Evolutionary conservation across 2,888 invertebrate species (phyloP).

Genomic region (Drosophila eohydei): DNA sequence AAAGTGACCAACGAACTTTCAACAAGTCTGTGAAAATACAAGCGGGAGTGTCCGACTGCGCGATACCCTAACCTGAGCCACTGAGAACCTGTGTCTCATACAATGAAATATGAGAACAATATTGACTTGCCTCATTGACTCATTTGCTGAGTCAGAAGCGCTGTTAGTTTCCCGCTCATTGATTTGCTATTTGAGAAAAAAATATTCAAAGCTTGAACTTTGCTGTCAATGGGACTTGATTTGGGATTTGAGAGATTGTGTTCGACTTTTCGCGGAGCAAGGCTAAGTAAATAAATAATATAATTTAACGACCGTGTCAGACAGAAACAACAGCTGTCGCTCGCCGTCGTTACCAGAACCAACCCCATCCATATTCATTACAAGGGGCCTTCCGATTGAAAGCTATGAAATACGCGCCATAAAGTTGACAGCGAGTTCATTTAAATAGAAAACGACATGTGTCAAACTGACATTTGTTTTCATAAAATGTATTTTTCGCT

Average conservation of each 20-base stretch:
- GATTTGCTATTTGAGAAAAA: background rate
- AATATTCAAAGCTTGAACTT: background rate
- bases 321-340: conserved; percentile 27
- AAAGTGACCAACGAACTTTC: conserved; percentile 66
- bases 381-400: conserved; percentile 29
- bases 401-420: conserved; percentile 59
- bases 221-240: background rate
- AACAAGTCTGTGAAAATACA: conserved; percentile 22
- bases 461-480: conserved; percentile 78
- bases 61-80: background rate
- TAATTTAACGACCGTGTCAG: conserved; percentile 10
- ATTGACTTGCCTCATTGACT: background rate
- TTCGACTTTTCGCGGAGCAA: background rate
- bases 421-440: conserved; percentile 70
- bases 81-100: background rate
- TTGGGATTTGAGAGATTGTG: background rate
- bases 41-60: background rate
- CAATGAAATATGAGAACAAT: background rate
- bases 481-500: conserved; percentile 53
- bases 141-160: background rate
- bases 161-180: background rate
- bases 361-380: conserved; percentile 49
- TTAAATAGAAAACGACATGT: conserved; percentile 75
- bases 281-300: conserved; percentile 11
- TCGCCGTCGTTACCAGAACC: background rate